Evolutionary conservation across 2,797 vertebrate species (phyloP), one percentile per base, ranked within the genome.

Genomic region (Rhinophrynus dorsalis): DNA sequence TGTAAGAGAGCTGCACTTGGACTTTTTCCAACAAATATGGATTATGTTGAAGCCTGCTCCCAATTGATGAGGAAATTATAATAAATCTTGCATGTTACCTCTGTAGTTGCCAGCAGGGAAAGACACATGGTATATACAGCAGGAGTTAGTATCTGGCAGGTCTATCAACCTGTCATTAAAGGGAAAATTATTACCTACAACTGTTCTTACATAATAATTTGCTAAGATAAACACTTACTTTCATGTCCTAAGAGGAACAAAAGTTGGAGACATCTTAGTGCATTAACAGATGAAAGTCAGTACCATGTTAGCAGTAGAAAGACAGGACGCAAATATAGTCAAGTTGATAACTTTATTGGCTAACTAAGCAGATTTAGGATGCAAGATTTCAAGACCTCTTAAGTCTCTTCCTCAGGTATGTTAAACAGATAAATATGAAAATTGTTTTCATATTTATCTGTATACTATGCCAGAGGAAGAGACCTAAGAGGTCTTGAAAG

Each of bases 101-200:
- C 90, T 88, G 89, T 81, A 92, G 86, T 90, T 86, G 90, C 86
- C 86, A 85, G 86, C 86, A 84, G 94, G 92, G 93, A 94, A 91
- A 92, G 77, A 91, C 90, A 91, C 86, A 89, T 90, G 85, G 91
- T 92, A 86, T 89, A 92, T 89, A n/a, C n/a, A 92, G 94, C 91
- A 90, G 90, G 84, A 93, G 89, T 92, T 77, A 96, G 92, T 97
- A 90, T 93, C 94, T 98, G 96, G 96, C 96, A 98, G 95, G 94
- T 98, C 95, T 91, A 98, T 99, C 96, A 99, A 98, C 96, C 94
- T 92, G 90, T 98, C 96, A 98, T 99, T 99, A 99, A 98, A 98
- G 95, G 95, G 93, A 95, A 98, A 95, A 99, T 99, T 98, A 98
- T 99, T 98, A 98, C 96, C 94, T 92, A 93, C 92, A 93, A 94